A percentile compares a stretch with the other conserved stretches of the same genome.
Evolutionary conservation across 37 sponge, comb jelly and placozoan species (phyloP).

Genomic region (Cliona cf. orientalis): DNA sequence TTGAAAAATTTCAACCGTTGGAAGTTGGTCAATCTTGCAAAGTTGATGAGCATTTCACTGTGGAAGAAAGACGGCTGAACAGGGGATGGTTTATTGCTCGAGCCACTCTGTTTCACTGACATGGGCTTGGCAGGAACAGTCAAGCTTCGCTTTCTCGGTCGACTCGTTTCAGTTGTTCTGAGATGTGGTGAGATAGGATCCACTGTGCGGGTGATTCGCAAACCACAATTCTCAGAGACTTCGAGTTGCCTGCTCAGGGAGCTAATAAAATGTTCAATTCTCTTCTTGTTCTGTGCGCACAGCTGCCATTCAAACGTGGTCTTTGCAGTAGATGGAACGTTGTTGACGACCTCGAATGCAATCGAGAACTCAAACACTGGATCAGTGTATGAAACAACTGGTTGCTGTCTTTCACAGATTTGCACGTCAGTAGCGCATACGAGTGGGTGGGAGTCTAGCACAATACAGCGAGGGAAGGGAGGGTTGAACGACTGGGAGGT

Average conservation of each 20-base stretch:
- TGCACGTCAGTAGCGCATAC: constrained; percentile 4
- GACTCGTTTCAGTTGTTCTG: neutral
- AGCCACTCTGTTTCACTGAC: neutral
- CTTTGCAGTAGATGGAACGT: no score
- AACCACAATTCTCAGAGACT: neutral
- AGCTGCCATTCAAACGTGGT: constrained; percentile 5
- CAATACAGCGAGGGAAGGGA: constrained; percentile 22
- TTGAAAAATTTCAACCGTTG: constrained; percentile 45
- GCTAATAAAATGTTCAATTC: constrained; percentile 31
- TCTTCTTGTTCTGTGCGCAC: constrained; percentile 28
- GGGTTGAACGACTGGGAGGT: neutral
- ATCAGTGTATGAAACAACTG: constrained; percentile 3
- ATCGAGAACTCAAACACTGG: constrained; percentile 52
- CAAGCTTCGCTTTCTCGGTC: neutral
- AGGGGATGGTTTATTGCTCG: neutral
- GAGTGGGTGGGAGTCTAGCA: constrained; percentile 33
- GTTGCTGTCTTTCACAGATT: constrained; percentile 42
- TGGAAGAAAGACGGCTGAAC: constrained; percentile 15
- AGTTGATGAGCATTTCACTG: constrained; percentile 18
- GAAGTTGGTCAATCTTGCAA: constrained; percentile 23
- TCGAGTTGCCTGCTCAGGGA: constrained; percentile 10
- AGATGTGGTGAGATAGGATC: neutral
- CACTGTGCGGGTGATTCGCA: constrained; percentile 10
- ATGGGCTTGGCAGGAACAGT: neutral
- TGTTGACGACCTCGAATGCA: constrained; percentile 8